phyloP scores from a whole-genome alignment of 2,113 vertebrate genomes.

The Protomyctophum bolini region DNA sequence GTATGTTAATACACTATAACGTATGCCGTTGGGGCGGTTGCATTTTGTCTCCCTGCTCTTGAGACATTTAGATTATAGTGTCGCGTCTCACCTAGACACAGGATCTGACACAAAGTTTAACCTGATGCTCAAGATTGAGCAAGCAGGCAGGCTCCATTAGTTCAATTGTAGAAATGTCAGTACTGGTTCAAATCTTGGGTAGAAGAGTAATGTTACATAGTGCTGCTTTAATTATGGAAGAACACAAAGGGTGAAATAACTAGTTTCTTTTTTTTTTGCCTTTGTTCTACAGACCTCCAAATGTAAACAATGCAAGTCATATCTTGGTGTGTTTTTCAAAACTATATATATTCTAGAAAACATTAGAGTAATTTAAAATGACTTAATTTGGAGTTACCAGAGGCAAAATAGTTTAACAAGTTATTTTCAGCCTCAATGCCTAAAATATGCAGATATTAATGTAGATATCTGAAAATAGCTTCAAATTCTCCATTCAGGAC shows the following conservation, averaged over 20 bases:
- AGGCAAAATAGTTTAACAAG: constrained; percentile 37
- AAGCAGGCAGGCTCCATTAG: too few relatives aligned
- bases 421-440: constrained; percentile 31
- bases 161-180: too few relatives aligned
- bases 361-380: constrained; percentile 7
- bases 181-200: too few relatives aligned
- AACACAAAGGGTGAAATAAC: constrained; percentile 38
- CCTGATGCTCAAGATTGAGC: too few relatives aligned
- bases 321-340: constrained; percentile 5
- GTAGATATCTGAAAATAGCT: constrained; percentile 26
- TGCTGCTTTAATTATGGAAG: constrained; percentile 6
- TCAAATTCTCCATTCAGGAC: constrained; percentile 54
- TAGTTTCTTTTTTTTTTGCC: neutral
- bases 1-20: too few relatives aligned
- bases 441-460: constrained; percentile 15
- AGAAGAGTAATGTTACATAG: too few relatives aligned
- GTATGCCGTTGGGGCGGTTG: too few relatives aligned
- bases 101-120: too few relatives aligned
- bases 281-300: neutral
- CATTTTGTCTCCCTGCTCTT: too few relatives aligned
- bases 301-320: constrained; percentile 8
- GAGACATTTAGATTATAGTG: too few relatives aligned
- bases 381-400: constrained; percentile 28
- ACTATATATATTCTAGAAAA: constrained; percentile 29
- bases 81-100: too few relatives aligned